A percentile compares a stretch with the other conserved stretches of the same genome.
phyloP scores from a whole-genome alignment of 64 coral and sea anemone genomes.

The Pocillopora damicornis region DNA sequence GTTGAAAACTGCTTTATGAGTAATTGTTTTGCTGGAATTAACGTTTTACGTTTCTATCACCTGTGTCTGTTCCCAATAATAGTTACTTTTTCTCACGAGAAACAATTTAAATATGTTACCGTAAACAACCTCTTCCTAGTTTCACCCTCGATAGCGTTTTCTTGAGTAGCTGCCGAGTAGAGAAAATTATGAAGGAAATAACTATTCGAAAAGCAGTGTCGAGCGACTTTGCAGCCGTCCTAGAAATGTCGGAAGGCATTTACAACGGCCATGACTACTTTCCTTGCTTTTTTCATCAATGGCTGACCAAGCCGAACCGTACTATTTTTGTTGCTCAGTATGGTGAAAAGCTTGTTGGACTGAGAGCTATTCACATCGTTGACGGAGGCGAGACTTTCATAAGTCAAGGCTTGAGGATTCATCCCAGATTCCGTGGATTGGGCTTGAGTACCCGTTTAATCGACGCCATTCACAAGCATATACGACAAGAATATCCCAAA shows the following conservation, averaged over 20 bases:
- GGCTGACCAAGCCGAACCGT: slow-evolving; percentile 54
- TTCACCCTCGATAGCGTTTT: not conserved
- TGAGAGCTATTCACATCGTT: slow-evolving; percentile 79
- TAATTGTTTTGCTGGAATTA: not conserved
- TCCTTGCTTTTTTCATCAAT: slow-evolving; percentile 74
- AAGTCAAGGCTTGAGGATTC: slow-evolving; percentile 83
- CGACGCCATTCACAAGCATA: slow-evolving; percentile 68
- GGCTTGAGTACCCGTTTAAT: slow-evolving; percentile 79
- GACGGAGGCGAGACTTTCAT: slow-evolving; percentile 87
- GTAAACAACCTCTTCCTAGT: not conserved
- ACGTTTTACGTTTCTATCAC: slow-evolving; percentile 25
- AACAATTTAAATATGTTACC: not conserved
- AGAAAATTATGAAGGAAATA: slow-evolving; percentile 47
- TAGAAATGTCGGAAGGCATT: slow-evolving; percentile 67
- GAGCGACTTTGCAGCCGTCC: slow-evolving; percentile 43
- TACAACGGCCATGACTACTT: slow-evolving; percentile 85
- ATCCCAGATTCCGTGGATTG: slow-evolving; percentile 70
- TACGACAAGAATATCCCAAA: slow-evolving; percentile 58
- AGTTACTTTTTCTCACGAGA: slow-evolving; percentile 5
- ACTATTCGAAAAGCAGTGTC: slow-evolving; percentile 23
- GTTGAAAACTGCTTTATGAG: not conserved
- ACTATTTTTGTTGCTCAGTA: slow-evolving; percentile 75
- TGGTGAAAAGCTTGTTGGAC: slow-evolving; percentile 61
- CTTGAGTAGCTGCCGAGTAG: not conserved
- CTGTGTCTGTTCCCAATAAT: slow-evolving; percentile 16